phyloP scores from a whole-genome alignment of 2,888 invertebrate genomes.

The Aplocera efformata region DNA sequence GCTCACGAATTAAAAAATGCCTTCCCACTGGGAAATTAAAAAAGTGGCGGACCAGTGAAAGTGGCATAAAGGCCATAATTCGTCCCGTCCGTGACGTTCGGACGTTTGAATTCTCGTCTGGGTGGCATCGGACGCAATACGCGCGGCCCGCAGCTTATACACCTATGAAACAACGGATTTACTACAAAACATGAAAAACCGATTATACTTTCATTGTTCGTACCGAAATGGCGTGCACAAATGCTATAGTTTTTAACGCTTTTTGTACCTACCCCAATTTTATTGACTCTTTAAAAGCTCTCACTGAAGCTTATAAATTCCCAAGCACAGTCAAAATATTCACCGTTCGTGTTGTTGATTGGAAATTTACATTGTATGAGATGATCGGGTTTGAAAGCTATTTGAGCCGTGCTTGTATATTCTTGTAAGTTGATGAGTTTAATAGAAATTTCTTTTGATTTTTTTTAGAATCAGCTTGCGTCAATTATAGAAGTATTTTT shows the following conservation, averaged over 20 bases:
- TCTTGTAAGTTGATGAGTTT: neutral
- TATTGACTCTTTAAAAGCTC: slow-evolving; percentile 64
- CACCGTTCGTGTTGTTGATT: slow-evolving; percentile 30
- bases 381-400: slow-evolving; percentile 18
- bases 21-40: slow-evolving; percentile 68
- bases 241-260: slow-evolving; percentile 52
- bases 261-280: slow-evolving; percentile 57
- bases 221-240: slow-evolving; percentile 52
- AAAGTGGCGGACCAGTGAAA: slow-evolving; percentile 61
- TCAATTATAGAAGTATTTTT: too few species aligned
- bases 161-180: slow-evolving; percentile 55
- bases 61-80: slow-evolving; percentile 74
- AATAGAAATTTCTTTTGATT: too few species aligned
- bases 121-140: slow-evolving; percentile 36
- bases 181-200: slow-evolving; percentile 69
- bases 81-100: slow-evolving; percentile 62
- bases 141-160: slow-evolving; percentile 35
- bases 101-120: slow-evolving; percentile 51
- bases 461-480: too few species aligned
- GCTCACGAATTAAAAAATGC: slow-evolving; percentile 69
- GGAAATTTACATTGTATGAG: slow-evolving; percentile 21
- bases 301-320: slow-evolving; percentile 50
- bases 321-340: slow-evolving; percentile 36
- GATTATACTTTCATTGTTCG: slow-evolving; percentile 65
- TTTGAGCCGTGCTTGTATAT: slow-evolving; percentile 16